Percentiles rank a stretch among this genome's conserved stretches.
phyloP scores from a whole-genome alignment of 2,113 vertebrate genomes.

The Suricata suricatta region DNA sequence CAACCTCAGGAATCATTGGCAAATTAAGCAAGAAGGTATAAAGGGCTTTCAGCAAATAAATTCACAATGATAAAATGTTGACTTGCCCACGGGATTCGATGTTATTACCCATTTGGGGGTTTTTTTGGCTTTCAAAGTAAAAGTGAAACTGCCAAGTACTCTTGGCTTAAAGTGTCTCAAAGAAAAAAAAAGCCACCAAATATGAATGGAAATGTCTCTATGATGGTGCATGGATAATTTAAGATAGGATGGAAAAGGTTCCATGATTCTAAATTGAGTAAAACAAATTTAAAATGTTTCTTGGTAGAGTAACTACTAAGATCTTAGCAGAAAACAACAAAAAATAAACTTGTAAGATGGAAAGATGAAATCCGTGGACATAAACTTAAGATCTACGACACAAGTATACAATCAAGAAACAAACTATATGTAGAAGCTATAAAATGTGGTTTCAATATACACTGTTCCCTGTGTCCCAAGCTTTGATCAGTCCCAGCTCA shows the following conservation, averaged over 20 bases:
- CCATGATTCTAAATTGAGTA: constrained; percentile 58
- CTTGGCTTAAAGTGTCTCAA: constrained; percentile 69
- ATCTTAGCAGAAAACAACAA: constrained; percentile 37
- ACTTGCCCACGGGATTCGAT: constrained; percentile 71
- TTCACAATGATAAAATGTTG: constrained; percentile 68
- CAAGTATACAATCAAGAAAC: neutral
- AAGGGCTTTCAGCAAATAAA: constrained; percentile 68
- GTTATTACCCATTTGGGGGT: constrained; percentile 58
- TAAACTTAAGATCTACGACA: neutral
- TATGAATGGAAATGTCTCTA: constrained; percentile 68
- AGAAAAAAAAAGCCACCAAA: constrained; percentile 43
- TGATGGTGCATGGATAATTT: constrained; percentile 48
- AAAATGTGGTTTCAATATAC: neutral
- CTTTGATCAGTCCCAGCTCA: neutral
- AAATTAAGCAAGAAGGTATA: constrained; percentile 62
- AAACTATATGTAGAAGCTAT: neutral
- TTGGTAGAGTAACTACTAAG: constrained; percentile 17
- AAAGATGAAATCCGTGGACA: constrained; percentile 49
- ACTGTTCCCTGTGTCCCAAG: neutral
- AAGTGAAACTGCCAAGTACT: constrained; percentile 72
- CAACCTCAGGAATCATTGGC: constrained; percentile 75
- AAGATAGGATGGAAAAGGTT: constrained; percentile 63
- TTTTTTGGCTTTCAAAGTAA: constrained; percentile 65
- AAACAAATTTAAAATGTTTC: constrained; percentile 58
- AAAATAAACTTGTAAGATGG: constrained; percentile 18